Conservation (phyloP, 2,113 vertebrate genomes). For the Sisor rabdophorus region DNA sequence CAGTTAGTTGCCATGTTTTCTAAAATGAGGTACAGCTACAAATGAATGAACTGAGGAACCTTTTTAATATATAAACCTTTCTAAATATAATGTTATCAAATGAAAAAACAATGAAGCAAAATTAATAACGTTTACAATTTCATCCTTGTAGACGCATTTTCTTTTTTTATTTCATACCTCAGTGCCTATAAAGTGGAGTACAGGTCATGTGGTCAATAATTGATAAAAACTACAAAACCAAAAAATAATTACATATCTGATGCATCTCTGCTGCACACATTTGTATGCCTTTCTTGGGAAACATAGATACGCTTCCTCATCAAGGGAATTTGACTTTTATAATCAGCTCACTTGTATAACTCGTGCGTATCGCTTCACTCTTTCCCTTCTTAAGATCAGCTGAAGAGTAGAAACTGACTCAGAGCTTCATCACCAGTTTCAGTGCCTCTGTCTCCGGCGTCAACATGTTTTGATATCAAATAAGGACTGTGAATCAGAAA, state of each 20-base stretch:
- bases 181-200: neutral
- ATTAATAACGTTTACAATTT: constrained; percentile 63
- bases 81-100: no score
- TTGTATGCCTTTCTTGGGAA: no score
- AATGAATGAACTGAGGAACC: no score
- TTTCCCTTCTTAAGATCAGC: neutral
- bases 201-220: neutral
- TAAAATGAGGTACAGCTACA: neutral
- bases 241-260: neutral
- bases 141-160: constrained; percentile 31
- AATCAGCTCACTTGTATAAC: neutral
- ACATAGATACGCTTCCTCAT: no score
- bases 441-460: no score
- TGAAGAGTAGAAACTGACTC: neutral
- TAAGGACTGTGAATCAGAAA: no score
- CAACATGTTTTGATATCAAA: neutral
- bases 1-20: neutral
- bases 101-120: neutral
- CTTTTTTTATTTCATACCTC: neutral
- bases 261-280: no score
- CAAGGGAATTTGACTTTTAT: neutral
- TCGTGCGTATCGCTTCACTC: neutral
- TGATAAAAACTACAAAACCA: neutral
- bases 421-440: neutral
- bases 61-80: no score